Conservation (phyloP, 2,113 vertebrate species). For the Phalacrocorax pelagicus region DNA sequence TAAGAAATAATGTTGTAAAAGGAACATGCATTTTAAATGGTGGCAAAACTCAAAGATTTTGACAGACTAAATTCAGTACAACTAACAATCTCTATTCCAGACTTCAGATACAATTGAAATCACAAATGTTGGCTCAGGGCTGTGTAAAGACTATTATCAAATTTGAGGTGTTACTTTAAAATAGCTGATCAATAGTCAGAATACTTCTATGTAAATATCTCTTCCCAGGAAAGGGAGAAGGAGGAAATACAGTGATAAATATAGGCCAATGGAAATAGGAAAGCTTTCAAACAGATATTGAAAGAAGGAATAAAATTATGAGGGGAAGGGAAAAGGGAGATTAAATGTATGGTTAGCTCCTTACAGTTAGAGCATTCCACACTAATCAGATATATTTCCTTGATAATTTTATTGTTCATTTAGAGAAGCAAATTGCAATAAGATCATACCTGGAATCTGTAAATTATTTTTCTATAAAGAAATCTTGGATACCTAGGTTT, state of each 20-base stretch:
- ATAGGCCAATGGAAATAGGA: neutral
- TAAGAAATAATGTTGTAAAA: neutral
- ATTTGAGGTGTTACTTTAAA: neutral
- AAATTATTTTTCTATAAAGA: neutral
- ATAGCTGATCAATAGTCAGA: neutral
- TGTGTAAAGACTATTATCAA: neutral
- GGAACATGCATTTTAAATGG: neutral
- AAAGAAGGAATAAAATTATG: neutral
- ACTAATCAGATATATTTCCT: neutral
- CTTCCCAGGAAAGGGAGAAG: neutral
- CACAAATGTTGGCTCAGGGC: neutral
- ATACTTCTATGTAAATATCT: neutral
- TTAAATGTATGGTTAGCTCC: neutral
- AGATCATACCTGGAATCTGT: neutral
- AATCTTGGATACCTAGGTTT: neutral
- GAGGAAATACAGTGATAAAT: neutral
- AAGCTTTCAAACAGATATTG: neutral
- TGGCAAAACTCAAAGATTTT: neutral
- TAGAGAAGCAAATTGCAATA: neutral
- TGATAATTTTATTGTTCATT: neutral
- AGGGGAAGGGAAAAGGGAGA: neutral
- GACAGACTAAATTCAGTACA: neutral
- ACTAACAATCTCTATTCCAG: neutral
- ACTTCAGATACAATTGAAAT: neutral
- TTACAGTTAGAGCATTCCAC: neutral